These are phyloP conservation scores for Tyrannus savana DNA, from an alignment of 2,113 vertebrate genomes.

Conservation along the genomic window DNA sequence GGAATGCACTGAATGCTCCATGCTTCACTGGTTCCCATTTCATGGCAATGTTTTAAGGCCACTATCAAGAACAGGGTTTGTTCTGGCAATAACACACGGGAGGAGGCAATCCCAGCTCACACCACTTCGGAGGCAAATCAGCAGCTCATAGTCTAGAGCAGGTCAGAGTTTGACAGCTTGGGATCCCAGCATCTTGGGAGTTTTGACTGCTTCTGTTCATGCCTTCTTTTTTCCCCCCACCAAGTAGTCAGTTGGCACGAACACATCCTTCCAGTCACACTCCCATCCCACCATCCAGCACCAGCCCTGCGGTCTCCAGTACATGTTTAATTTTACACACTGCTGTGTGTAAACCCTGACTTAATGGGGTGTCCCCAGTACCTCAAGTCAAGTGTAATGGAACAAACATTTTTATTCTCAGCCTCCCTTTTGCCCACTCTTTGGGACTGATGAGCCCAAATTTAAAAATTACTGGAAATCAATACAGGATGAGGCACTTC, in stretches of 20 bases:
- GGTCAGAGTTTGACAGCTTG: neutral
- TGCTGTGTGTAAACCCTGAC: neutral
- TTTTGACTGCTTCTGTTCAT: neutral
- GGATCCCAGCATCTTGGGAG: neutral
- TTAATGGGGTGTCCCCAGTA: neutral
- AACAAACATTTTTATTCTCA: neutral
- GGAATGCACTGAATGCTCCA: neutral
- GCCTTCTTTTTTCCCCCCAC: neutral
- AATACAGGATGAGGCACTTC: neutral
- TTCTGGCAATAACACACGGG: neutral
- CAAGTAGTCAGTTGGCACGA: neutral
- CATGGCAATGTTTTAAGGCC: neutral
- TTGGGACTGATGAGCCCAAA: neutral
- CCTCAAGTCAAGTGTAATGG: accelerated
- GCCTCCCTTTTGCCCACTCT: neutral
- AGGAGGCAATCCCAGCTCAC: neutral
- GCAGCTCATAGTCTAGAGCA: neutral
- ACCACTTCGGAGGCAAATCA: neutral
- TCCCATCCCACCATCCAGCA: neutral
- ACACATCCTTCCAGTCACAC: neutral
- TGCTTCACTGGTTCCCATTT: neutral
- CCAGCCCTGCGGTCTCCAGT: neutral
- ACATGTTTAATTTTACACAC: neutral
- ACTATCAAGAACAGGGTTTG: accelerated
- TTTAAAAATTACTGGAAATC: neutral